phyloP scores from a whole-genome alignment of 2,797 vertebrate species.

The Chelmon rostratus region DNA sequence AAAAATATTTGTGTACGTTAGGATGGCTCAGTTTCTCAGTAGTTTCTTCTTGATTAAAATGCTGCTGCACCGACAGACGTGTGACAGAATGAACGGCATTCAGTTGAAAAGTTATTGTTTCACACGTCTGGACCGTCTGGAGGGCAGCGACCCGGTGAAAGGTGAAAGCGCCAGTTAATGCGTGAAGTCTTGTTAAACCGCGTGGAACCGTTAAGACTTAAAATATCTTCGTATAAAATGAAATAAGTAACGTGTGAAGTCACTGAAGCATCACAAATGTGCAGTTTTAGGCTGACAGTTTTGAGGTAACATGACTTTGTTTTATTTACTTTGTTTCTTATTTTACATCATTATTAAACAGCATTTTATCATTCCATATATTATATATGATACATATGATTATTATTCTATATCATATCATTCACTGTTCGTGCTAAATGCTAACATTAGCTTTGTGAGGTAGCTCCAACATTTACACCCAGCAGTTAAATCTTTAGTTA shows the following conservation, averaged over 20 bases:
- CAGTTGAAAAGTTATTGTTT: constrained; percentile 21
- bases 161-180: constrained; percentile 41
- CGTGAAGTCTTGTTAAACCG: too few species aligned
- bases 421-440: background rate
- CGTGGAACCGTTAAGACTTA: background rate
- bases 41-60: constrained; percentile 8
- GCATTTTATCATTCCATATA: background rate
- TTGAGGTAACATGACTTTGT: too few species aligned
- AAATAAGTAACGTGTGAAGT: background rate
- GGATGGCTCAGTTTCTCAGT: too few species aligned
- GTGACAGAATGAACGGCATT: background rate
- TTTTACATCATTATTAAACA: background rate
- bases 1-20: too few species aligned
- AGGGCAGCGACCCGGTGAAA: constrained; percentile 36
- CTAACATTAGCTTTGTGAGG: background rate
- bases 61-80: constrained; percentile 2
- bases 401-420: background rate
- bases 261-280: background rate
- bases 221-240: too few species aligned
- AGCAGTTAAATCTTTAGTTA: background rate
- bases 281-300: background rate
- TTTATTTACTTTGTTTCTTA: background rate
- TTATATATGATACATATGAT: too few species aligned
- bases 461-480: background rate
- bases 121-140: constrained; percentile 5